A percentile compares a stretch with the other conserved stretches of the same genome.
Conservation (phyloP, 1,140 invertebrate species). For the Rhagoletis pomonella region DNA sequence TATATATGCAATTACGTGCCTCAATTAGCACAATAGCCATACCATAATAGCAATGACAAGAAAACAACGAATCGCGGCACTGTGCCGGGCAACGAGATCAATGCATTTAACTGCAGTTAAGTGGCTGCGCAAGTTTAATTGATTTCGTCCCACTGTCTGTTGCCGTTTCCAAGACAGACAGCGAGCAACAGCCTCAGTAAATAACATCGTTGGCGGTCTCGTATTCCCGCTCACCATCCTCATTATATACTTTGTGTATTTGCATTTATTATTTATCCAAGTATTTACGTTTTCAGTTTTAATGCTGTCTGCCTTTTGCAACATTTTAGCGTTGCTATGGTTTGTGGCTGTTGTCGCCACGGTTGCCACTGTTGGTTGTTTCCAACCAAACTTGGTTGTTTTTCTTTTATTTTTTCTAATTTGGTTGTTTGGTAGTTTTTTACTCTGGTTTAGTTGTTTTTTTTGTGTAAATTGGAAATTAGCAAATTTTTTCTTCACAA, state of each 20-base stretch:
- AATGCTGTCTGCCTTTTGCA: conserved; percentile 24
- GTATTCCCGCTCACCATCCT: not conserved
- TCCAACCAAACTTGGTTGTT: too few species aligned
- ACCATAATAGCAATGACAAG: not conserved
- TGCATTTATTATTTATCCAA: conserved; percentile 6
- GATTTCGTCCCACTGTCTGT: conserved; percentile 29
- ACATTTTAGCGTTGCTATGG: not conserved
- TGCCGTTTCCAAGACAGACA: not conserved
- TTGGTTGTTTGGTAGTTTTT: too few species aligned
- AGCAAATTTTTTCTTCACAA: too few species aligned
- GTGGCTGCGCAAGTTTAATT: conserved; percentile 42
- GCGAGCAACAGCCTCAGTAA: not conserved
- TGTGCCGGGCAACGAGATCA: not conserved
- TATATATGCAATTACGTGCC: not conserved
- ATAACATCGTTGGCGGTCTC: conserved; percentile 27
- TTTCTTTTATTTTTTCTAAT: too few species aligned
- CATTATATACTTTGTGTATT: not conserved
- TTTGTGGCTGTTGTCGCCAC: not conserved
- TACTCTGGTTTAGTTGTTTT: too few species aligned
- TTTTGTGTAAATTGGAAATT: too few species aligned
- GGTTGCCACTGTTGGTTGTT: not conserved
- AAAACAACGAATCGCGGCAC: not conserved
- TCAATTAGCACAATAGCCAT: conserved; percentile 45
- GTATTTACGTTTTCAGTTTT: conserved; percentile 49
- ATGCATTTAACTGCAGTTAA: conserved; percentile 46